These are phyloP conservation scores for Atethmia centrago DNA, from an alignment of 2,888 invertebrate genomes.

Conservation along the genomic window DNA sequence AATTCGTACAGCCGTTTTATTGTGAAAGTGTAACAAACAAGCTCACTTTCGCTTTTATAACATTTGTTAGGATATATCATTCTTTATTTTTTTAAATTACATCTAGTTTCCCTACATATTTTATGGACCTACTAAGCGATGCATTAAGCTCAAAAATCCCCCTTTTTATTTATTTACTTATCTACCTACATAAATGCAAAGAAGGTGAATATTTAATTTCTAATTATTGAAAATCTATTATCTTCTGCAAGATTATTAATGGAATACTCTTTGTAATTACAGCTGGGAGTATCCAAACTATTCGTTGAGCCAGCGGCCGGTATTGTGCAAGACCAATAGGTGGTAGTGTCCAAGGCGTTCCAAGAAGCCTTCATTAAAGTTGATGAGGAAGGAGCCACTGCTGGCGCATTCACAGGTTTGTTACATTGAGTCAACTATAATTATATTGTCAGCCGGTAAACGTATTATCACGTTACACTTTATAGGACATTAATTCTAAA, in stretches of 20 bases:
- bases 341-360: slow-evolving; percentile 91
- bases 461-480: not conserved
- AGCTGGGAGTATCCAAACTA: slow-evolving; percentile 75
- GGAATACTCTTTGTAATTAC: slow-evolving; percentile 12
- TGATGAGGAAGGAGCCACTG: slow-evolving; percentile 95
- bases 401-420: slow-evolving; percentile 93
- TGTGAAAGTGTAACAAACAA: too few relatives aligned
- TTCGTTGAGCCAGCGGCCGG: slow-evolving; percentile 71
- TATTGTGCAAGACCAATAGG: slow-evolving; percentile 66
- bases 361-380: slow-evolving; percentile 96
- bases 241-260: not conserved
- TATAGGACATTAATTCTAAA: not conserved
- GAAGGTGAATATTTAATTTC: not conserved
- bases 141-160: not conserved
- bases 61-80: too few relatives aligned
- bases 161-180: not conserved
- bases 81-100: not conserved
- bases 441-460: not conserved
- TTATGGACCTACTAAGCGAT: not conserved
- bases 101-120: not conserved
- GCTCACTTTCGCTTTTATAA: too few relatives aligned
- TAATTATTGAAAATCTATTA: slow-evolving; percentile 7
- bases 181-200: not conserved
- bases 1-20: too few relatives aligned
- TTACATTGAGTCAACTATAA: slow-evolving; percentile 10